Evolutionary conservation across 2,797 vertebrate genomes (phyloP), one percentile per base, ranked within the genome.

Genomic region (Lacerta viridis): DNA sequence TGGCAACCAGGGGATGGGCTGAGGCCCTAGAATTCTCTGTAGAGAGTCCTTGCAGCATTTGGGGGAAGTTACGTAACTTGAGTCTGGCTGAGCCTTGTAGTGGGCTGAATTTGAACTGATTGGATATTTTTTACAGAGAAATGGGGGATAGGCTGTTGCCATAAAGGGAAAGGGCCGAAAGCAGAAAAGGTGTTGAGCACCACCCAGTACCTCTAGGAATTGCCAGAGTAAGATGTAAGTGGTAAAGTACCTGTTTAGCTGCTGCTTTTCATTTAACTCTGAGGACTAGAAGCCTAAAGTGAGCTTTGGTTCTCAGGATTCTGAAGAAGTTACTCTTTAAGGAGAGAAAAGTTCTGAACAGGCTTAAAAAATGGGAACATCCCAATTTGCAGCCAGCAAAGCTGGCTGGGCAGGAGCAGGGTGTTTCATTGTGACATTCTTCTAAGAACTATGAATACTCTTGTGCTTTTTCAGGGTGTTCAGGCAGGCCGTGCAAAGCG

Each of bases 401-500:
- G 36, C 13, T 84, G 3, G 11, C 20, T 39, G 9, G 6, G 2
- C 1, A 18, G 71, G 4, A 11, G 17, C 9, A 46, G 0, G 33
- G 20, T 3, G 0, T 77, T 29, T 64, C 18, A 2, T 11, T 81
- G 18, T 23, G 8, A 11, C 25, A 11, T 1, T 7, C 0, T 0
- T 0, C 39, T 36, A 25, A 27, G 33, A 36, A 39, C 9, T 2
- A 0, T 92, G 1, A 25, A 59, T 11, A 18, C 1, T 69, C 18
- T 64, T 15, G 91, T 18, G 8, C 18, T 78, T 94, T 46, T 93
- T 36, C 93, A 98, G 98, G 97, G 97, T 0, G 97, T 98, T 83
- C 97, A 97, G 6, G 97, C 97, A 81, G 98, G 97, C n/a, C 97
- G 99, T 0, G 99, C 98, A 81, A 99, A 99, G 29, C 98, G 99